phyloP scores from a whole-genome alignment of 2,888 invertebrate species.

The Lasioglossum malachurum region DNA sequence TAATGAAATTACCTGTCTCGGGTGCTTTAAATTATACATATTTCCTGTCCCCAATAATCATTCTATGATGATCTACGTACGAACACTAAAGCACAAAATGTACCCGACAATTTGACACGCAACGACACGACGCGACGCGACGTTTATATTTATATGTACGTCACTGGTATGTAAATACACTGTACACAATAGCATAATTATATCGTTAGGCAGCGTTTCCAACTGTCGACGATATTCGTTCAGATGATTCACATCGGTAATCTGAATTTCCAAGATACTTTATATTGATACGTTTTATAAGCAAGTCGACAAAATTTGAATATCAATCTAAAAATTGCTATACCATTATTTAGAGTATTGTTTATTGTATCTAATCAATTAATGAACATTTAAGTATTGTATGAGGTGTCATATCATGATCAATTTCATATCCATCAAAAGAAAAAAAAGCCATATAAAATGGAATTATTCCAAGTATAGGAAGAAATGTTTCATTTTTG shows the following conservation, averaged over 20 bases:
- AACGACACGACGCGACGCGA: background rate
- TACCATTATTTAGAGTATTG: no score
- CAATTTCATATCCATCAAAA: no score
- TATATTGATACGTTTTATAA: background rate
- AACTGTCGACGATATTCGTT: background rate
- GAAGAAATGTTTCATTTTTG: no score
- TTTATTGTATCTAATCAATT: no score
- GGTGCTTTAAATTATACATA: background rate
- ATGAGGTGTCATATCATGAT: no score
- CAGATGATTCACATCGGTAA: background rate
- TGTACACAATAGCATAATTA: no score
- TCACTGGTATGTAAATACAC: no score
- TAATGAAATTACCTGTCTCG: background rate
- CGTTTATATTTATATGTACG: background rate
- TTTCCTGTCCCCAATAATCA: background rate
- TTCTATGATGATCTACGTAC: background rate
- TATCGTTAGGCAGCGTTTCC: conserved; percentile 7
- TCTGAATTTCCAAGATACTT: background rate
- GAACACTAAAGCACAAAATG: background rate
- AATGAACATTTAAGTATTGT: no score
- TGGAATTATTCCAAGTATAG: no score
- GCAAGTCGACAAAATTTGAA: background rate
- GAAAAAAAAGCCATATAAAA: no score
- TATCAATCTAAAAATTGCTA: background rate
- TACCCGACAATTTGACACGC: background rate